A percentile compares a stretch with the other conserved stretches of the same genome.
Evolutionary conservation across 2,113 vertebrate species (phyloP).

Genomic region (Callipepla squamata): DNA sequence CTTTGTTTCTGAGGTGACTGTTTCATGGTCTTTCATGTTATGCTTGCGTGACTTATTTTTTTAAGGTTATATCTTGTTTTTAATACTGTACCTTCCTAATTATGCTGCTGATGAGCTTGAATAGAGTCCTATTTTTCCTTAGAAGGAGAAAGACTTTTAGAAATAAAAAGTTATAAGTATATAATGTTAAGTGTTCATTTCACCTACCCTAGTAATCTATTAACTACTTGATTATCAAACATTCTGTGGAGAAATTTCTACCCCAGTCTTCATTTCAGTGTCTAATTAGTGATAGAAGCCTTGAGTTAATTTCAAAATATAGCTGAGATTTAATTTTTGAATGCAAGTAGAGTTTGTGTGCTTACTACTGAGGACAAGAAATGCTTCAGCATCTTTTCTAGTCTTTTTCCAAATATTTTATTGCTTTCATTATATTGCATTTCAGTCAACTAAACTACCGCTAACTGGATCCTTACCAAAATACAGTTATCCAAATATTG

Average conservation of each 20-base stretch:
- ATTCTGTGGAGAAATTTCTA: neutral
- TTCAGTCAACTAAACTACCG: constrained; percentile 42
- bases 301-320: neutral
- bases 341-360: neutral
- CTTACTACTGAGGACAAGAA: neutral
- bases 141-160: neutral
- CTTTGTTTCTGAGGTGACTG: neutral
- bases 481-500: neutral
- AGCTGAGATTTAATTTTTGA: neutral
- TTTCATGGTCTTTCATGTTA: neutral
- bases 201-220: neutral
- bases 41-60: neutral
- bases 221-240: neutral
- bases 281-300: neutral
- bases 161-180: neutral
- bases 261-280: neutral
- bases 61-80: neutral
- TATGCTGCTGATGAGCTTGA: neutral
- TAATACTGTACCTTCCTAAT: neutral
- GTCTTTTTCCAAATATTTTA: constrained; percentile 20
- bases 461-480: constrained; percentile 10
- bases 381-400: neutral
- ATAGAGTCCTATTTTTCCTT: neutral
- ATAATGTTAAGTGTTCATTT: neutral
- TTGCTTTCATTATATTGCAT: constrained; percentile 27